Percentiles rank a stretch among this genome's conserved stretches.
Evolutionary conservation across 1,140 invertebrate species (phyloP).

Genomic region (Drosophila busckii): DNA sequence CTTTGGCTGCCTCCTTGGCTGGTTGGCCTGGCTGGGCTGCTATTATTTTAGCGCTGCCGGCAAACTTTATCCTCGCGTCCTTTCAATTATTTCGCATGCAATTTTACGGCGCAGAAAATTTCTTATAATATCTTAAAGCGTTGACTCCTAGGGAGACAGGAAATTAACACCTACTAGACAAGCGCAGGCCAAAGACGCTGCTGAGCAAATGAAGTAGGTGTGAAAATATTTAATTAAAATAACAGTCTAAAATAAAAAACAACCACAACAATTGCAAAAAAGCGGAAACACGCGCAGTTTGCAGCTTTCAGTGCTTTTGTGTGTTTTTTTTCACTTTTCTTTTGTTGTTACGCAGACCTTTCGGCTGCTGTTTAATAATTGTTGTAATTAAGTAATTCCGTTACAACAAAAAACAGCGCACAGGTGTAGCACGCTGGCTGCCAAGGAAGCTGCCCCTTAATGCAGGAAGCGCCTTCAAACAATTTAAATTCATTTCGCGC

Average conservation of each 20-base stretch:
- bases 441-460: slow-evolving; percentile 63
- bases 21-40: too few relatives aligned
- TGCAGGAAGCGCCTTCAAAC: slow-evolving; percentile 65
- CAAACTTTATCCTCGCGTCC: slow-evolving; percentile 72
- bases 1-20: too few relatives aligned
- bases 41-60: slow-evolving; percentile 57
- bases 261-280: slow-evolving; percentile 22
- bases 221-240: slow-evolving; percentile 78
- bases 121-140: slow-evolving; percentile 51
- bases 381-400: slow-evolving; percentile 77
- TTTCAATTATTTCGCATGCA: slow-evolving; percentile 74
- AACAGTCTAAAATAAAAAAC: slow-evolving; percentile 54
- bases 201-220: slow-evolving; percentile 60
- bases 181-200: not conserved
- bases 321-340: slow-evolving; percentile 5
- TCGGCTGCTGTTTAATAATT: slow-evolving; percentile 67
- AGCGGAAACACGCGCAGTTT: slow-evolving; percentile 33
- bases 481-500: slow-evolving; percentile 75
- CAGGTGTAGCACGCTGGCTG: not conserved
- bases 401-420: slow-evolving; percentile 20
- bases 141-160: slow-evolving; percentile 46
- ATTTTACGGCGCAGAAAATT: slow-evolving; percentile 68
- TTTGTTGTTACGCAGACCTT: slow-evolving; percentile 27
- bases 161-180: slow-evolving; percentile 58
- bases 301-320: not conserved